phyloP scores from a whole-genome alignment of 2,888 invertebrate genomes.

The Tetranychus piercei region DNA sequence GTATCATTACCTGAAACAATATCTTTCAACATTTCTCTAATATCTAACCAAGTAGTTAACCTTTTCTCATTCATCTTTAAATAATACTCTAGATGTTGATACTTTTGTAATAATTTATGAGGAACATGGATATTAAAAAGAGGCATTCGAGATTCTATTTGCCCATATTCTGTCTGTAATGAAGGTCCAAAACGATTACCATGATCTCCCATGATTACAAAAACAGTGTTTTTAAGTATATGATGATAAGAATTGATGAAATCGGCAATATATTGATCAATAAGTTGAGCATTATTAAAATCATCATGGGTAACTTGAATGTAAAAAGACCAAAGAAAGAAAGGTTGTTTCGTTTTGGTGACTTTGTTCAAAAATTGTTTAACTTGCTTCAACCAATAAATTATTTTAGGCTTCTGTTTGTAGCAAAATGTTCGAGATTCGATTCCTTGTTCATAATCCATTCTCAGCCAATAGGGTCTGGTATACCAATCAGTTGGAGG shows the following conservation, averaged over 20 bases:
- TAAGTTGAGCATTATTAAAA: conserved; percentile 32
- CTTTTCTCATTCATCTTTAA: conserved; percentile 42
- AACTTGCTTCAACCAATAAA: conserved; percentile 2
- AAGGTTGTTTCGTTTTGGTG: conserved; percentile 23
- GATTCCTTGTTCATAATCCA: conserved; percentile 1
- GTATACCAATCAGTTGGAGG: conserved; percentile 65
- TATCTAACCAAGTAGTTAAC: conserved; percentile 62
- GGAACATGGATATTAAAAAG: conserved; percentile 43
- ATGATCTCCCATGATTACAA: conserved; percentile 31
- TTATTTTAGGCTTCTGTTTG: conserved; percentile 3
- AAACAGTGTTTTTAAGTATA: conserved; percentile 21
- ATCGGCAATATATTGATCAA: conserved; percentile 28
- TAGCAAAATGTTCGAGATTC: neutral
- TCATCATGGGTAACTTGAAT: conserved; percentile 36
- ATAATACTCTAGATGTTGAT: conserved; percentile 45
- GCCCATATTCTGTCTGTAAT: conserved; percentile 31
- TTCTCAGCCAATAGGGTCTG: conserved; percentile 46
- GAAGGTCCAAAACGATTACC: conserved; percentile 33
- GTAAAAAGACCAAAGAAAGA: conserved; percentile 33
- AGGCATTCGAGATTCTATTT: conserved; percentile 34
- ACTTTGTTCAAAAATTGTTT: conserved; percentile 6
- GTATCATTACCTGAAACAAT: conserved; percentile 34
- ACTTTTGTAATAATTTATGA: conserved; percentile 46
- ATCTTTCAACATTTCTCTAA: conserved; percentile 57
- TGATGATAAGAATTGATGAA: neutral